Conservation (phyloP, 1,140 invertebrate genomes). For the Drepana arcuata region DNA sequence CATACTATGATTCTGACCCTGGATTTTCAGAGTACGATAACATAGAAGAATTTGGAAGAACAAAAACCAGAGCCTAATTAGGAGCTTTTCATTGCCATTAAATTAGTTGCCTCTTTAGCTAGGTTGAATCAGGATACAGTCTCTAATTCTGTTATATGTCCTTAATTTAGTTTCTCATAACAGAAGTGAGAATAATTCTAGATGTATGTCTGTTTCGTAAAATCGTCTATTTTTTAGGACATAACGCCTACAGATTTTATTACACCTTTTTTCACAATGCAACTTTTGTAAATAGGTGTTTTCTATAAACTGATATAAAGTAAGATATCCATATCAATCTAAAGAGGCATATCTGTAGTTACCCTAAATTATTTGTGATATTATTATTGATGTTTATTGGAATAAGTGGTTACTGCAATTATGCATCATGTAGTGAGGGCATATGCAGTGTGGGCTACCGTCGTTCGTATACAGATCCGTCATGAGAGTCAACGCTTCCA, state of each 20-base stretch:
- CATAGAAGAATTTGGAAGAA: constrained; percentile 72
- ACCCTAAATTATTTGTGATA: constrained; percentile 68
- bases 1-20: constrained; percentile 75
- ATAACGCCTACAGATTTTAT: too few species aligned
- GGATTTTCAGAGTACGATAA: constrained; percentile 71
- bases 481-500: constrained; percentile 7
- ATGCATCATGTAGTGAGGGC: too few species aligned
- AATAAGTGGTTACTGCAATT: constrained; percentile 23
- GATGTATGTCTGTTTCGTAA: too few species aligned
- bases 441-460: too few species aligned
- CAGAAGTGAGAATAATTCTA: not conserved
- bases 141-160: not conserved
- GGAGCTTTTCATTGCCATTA: constrained; percentile 51
- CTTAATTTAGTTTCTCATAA: not conserved
- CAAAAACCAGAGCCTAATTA: constrained; percentile 51
- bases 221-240: too few species aligned
- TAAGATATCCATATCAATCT: constrained; percentile 14
- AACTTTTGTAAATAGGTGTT: constrained; percentile 16
- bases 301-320: not conserved
- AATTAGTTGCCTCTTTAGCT: constrained; percentile 48
- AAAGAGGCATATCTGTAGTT: constrained; percentile 48
- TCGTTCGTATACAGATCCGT: not conserved
- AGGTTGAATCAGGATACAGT: not conserved
- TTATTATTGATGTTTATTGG: constrained; percentile 44
- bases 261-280: too few species aligned